Base-by-base conservation (phyloP, 2,888 invertebrate genomes). In the Nasonia oneida region DNA sequence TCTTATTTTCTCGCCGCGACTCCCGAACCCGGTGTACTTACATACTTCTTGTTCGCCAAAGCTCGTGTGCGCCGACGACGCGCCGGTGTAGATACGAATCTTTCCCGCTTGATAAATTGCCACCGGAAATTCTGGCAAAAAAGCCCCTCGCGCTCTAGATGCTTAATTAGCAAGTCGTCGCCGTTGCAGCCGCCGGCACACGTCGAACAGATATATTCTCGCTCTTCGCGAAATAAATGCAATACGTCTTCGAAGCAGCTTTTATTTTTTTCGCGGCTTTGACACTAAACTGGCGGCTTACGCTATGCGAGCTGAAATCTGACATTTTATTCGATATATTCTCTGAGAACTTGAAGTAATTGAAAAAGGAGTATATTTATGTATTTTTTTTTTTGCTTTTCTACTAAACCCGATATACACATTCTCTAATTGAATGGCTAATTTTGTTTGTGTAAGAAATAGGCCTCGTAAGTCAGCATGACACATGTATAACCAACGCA, bases 31-130 rank as follows among this genome's bases (percentile, higher is more conserved):
- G 47, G 33, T 76, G 33, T 3, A 0, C 15, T 1, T 29, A 29
- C 29, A 29, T 29, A 87, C 89, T 91, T 91, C 91, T 92, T 91
- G 90, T 90, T 67, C 64, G 64, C n/a, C 14, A 29, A 67, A 67
- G 88, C 87, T 79, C 37, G 39, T 87, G 39, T 86, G 79, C 76
- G 88, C 87, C 87, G 86, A 29, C 84, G 87, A 29, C 84, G 87
- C 88, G 83, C 86, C 42, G 73, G 73, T n/a, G n/a, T 88, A 88
- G 92, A 93, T 93, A 91, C 84, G 64, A 86, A 93, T 93, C 92
- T 93, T 91, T 91, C 89, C 91, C 90, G 90, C 91, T 92, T 93
- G 93, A 93, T 93, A 92, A 92, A 93, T 93, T 90, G 90, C 91
- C 90, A 92, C 92, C 92, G 93, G 93, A 93, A 93, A 93, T 92